Conservation (phyloP, 2,797 vertebrate genomes). For the Diplodus puntazzo region DNA sequence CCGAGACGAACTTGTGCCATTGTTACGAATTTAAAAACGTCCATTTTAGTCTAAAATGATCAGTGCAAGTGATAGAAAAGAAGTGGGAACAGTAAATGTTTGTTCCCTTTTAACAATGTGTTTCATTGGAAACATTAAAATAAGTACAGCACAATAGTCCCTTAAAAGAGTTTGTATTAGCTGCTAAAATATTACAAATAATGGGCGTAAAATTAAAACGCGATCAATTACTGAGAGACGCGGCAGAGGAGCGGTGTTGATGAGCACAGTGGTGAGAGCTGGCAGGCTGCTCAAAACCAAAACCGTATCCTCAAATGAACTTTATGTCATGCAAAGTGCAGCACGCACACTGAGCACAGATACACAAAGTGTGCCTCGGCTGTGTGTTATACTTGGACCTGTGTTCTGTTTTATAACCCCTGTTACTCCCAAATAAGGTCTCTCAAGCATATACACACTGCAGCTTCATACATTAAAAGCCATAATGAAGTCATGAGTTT, state of each 20-base stretch:
- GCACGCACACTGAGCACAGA: conserved; percentile 37
- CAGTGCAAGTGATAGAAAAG: not conserved
- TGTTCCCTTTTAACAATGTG: not conserved
- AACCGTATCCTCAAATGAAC: conserved; percentile 77
- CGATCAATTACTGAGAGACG: conserved; percentile 4
- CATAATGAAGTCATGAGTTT: conserved; percentile 67
- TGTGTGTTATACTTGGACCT: not conserved
- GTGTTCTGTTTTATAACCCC: conserved; percentile 11
- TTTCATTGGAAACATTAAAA: not conserved
- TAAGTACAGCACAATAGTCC: not conserved
- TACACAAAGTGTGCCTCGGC: conserved; percentile 6
- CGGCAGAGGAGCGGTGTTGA: conserved; percentile 27
- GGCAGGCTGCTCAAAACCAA: conserved; percentile 58
- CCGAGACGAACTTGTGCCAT: not conserved
- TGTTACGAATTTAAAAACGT: not conserved
- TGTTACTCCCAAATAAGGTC: conserved; percentile 11
- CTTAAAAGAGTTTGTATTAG: not conserved
- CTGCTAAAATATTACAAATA: conserved; percentile 12
- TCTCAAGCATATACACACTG: conserved; percentile 30
- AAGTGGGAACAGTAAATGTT: not conserved
- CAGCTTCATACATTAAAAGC: conserved; percentile 55
- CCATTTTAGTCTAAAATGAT: not conserved
- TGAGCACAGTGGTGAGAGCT: conserved; percentile 50
- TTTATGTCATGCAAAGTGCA: conserved; percentile 57
- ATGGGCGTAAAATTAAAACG: conserved; percentile 13